These are phyloP conservation scores for Phasianus colchicus DNA, from an alignment of 2,113 vertebrate genomes.

Conservation along the genomic window DNA sequence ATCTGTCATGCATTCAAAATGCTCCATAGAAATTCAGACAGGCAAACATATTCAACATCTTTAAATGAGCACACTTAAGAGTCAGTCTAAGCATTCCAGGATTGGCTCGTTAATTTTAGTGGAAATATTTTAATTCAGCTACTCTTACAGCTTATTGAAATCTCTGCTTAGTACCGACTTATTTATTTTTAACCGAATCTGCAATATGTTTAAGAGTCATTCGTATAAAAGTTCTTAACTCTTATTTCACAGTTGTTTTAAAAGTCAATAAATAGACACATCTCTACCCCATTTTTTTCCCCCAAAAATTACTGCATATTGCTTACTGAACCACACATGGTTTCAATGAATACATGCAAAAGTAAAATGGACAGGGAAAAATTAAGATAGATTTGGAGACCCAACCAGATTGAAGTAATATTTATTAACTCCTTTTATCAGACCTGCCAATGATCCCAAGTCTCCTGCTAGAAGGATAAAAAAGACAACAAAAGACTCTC, in stretches of 20 bases:
- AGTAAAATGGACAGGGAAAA: slow-evolving; percentile 12
- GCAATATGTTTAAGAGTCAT: slow-evolving; percentile 43
- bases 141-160: slow-evolving; percentile 39
- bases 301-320: slow-evolving; percentile 6
- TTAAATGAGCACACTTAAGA: slow-evolving; percentile 57
- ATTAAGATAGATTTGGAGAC: neutral
- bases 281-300: slow-evolving; percentile 29
- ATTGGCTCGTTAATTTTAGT: slow-evolving; percentile 49
- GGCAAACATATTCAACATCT: slow-evolving; percentile 56
- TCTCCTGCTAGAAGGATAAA: neutral
- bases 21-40: slow-evolving; percentile 59
- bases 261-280: slow-evolving; percentile 14
- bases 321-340: slow-evolving; percentile 13
- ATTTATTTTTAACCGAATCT: slow-evolving; percentile 60
- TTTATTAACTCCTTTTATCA: neutral
- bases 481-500: neutral
- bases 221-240: slow-evolving; percentile 29
- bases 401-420: neutral
- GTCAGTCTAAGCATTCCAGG: slow-evolving; percentile 40
- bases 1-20: slow-evolving; percentile 63
- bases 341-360: slow-evolving; percentile 20
- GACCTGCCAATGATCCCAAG: neutral
- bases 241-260: slow-evolving; percentile 11
- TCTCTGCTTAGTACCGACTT: slow-evolving; percentile 28
- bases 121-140: slow-evolving; percentile 45